phyloP scores from a whole-genome alignment of 2,113 vertebrate species.

The Peromyscus californicus region DNA sequence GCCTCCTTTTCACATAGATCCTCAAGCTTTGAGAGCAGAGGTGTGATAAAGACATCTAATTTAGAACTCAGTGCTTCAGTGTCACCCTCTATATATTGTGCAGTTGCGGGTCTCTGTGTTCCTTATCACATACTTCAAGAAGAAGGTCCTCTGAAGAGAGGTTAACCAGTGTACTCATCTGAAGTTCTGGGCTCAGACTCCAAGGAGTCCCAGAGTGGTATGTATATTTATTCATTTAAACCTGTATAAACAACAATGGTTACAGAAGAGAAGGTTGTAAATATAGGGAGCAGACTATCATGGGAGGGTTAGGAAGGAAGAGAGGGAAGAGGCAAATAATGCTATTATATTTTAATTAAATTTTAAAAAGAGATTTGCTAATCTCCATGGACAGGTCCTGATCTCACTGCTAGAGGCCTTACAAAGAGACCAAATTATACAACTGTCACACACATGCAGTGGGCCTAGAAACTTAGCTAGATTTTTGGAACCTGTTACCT shows the following conservation, averaged over 20 bases:
- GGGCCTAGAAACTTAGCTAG: too few relatives aligned
- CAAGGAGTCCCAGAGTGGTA: not conserved
- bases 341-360: not conserved
- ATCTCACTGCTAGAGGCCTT: too few relatives aligned
- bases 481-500: too few relatives aligned
- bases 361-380: not conserved
- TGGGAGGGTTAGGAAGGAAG: not conserved
- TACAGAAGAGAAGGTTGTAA: not conserved
- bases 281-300: accelerated
- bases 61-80: not conserved
- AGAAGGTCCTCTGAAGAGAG: not conserved
- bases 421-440: too few relatives aligned
- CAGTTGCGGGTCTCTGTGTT: not conserved
- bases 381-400: too few relatives aligned
- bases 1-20: not conserved
- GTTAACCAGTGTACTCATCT: not conserved
- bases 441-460: too few relatives aligned
- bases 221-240: not conserved
- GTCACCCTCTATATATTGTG: not conserved
- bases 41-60: not conserved
- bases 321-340: not conserved
- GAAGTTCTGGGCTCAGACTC: not conserved
- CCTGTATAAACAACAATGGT: not conserved
- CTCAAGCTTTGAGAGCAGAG: not conserved
- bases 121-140: not conserved